Conservation (phyloP, 2,113 vertebrate species). For the Hymenochirus boettgeri region DNA sequence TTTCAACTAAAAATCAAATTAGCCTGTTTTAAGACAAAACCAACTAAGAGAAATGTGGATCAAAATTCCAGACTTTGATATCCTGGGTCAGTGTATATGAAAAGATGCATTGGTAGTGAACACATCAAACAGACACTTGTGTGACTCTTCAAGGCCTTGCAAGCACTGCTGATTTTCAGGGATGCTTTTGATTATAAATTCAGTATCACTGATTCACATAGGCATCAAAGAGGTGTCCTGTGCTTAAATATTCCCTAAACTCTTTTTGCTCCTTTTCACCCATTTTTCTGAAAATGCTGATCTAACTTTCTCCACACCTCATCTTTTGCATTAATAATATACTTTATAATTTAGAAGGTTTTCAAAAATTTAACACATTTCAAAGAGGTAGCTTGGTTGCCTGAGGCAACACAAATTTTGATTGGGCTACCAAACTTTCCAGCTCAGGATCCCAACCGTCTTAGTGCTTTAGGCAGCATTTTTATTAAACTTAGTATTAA, state of each 20-base stretch:
- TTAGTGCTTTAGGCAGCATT: conserved; percentile 60
- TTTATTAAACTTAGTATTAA: conserved; percentile 73
- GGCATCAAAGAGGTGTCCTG: conserved; percentile 53
- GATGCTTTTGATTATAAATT: conserved; percentile 53
- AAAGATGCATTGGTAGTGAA: conserved; percentile 30
- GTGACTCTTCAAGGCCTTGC: conserved; percentile 36
- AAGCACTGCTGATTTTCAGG: conserved; percentile 38
- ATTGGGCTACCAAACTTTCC: conserved; percentile 57
- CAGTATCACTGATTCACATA: conserved; percentile 56
- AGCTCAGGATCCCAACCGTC: conserved; percentile 56
- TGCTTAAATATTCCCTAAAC: conserved; percentile 57
- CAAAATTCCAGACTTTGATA: conserved; percentile 42
- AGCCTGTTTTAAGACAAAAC: conserved; percentile 14
- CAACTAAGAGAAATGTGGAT: conserved; percentile 9
- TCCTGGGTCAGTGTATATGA: conserved; percentile 28
- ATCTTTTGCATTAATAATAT: conserved; percentile 60
- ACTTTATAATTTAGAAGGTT: conserved; percentile 61
- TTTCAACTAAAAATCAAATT: background rate
- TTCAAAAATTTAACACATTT: conserved; percentile 64
- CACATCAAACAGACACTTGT: conserved; percentile 36
- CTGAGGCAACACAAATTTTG: conserved; percentile 50
- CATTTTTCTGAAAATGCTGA: conserved; percentile 53
- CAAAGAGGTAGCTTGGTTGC: conserved; percentile 55
- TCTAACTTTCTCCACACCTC: conserved; percentile 53
- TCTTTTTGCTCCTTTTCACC: conserved; percentile 56